Base-by-base conservation (phyloP, 2,113 vertebrate genomes). In the Pomatostomus ruficeps region DNA sequence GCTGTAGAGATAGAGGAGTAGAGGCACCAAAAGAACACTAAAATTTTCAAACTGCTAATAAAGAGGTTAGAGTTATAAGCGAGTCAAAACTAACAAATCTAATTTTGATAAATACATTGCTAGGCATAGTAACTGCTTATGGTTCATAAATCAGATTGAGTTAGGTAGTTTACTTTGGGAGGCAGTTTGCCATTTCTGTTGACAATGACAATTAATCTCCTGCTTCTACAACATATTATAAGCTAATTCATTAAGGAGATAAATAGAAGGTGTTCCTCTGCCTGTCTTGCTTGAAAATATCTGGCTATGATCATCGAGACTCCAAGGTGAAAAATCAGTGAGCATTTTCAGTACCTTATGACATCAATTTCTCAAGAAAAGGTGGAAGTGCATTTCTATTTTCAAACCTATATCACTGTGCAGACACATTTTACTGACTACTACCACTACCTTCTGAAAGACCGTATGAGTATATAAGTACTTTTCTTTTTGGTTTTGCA, bases 401-500 rank as follows among this genome's bases (percentile, higher is more conserved):
- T 73, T 77, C 36, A 70, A 36, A 46, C 0, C 0, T 70, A 2
- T 62, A 49, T 87, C 17, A 42, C 7, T 15, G 21, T 28, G 23
- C 12, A 48, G n/a, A 22, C 10, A 31, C 2, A 2, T 65, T 52
- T 84, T 92, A 55, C 42, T 74, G 17, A 38, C 48, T 87, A 46
- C 3, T 11, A 2, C 17, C 14, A 5, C 29, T n/a, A 36, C 20
- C 22, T 79, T 66, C 10, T 46, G 57, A 36, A 73, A 55, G 46
- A 31, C 16, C 65, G 10, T 25, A 19, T 57, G 20, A 10, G 7
- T 12, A 1, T 0, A 0, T 12, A 12, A 38, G 26, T 76, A 46
- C 2, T 49, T 59, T 10, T 2, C 5, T 62, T 43, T 14, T 5
- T 28, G 4, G 2, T 55, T 72, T 72, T 40, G 14, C 8, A 22